Percentiles rank a stretch among this genome's conserved stretches.
These are phyloP conservation scores for Stichodactyla mertensii DNA, from an alignment of 64 coral and sea anemone genomes.

Conservation along the genomic window DNA sequence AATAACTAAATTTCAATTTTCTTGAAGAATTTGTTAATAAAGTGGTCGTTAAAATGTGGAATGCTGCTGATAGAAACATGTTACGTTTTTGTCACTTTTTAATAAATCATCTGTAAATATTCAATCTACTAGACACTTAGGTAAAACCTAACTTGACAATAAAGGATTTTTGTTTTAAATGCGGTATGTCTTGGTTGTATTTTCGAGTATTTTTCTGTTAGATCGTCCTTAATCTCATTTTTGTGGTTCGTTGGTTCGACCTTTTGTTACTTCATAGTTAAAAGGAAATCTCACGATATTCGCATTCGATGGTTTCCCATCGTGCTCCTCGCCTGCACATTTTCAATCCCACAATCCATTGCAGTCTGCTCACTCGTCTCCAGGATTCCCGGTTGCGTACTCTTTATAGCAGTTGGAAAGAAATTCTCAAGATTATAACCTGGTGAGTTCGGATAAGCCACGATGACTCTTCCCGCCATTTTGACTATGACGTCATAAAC, in stretches of 20 bases:
- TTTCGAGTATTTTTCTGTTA: neutral
- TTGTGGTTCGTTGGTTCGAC: neutral
- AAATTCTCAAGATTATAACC: slow-evolving; percentile 40
- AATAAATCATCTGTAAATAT: neutral
- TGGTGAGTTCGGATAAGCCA: slow-evolving; percentile 13
- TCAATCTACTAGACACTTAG: neutral
- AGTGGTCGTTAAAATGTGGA: neutral
- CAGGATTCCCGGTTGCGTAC: neutral
- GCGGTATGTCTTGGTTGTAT: neutral
- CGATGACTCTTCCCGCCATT: slow-evolving; percentile 36
- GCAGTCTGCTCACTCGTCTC: neutral
- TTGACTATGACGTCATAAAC: slow-evolving; percentile 49
- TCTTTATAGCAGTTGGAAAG: neutral
- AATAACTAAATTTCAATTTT: neutral
- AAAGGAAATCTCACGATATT: neutral
- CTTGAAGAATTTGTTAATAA: neutral
- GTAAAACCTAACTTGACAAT: neutral
- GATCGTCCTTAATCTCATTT: neutral
- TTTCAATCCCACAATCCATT: slow-evolving; percentile 7
- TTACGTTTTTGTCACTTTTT: neutral
- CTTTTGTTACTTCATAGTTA: neutral
- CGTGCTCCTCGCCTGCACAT: neutral
- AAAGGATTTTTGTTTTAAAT: neutral
- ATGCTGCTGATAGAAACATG: no score
- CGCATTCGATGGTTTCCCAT: slow-evolving; percentile 1